Percentiles rank a stretch among this genome's conserved stretches.
phyloP scores from a whole-genome alignment of 2,888 invertebrate genomes.

The Drosophila prostipennis region DNA sequence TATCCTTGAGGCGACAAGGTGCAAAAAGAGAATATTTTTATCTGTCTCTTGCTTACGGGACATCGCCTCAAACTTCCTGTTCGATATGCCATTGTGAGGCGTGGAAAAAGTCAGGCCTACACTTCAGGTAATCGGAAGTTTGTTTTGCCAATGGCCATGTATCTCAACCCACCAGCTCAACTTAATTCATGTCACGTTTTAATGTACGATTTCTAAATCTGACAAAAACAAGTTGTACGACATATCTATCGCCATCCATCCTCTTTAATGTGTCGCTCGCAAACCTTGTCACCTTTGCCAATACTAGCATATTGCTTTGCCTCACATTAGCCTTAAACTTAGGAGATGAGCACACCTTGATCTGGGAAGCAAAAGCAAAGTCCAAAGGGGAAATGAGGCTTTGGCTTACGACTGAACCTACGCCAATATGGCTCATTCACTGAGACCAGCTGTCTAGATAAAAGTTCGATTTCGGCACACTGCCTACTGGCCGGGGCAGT shows the following conservation, averaged over 20 bases:
- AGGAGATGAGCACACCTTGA: conserved; percentile 9
- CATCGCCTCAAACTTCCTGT: conserved; percentile 66
- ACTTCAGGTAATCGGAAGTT: neutral
- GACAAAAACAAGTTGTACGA: conserved; percentile 8
- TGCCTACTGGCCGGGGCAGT: conserved; percentile 6
- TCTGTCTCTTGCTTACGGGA: conserved; percentile 37
- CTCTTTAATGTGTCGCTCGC: conserved; percentile 8
- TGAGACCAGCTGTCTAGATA: conserved; percentile 55
- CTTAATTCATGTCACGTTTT: conserved; percentile 33
- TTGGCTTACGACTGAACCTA: conserved; percentile 60
- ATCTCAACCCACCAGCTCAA: conserved; percentile 1
- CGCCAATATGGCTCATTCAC: conserved; percentile 56
- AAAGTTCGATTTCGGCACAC: conserved; percentile 2
- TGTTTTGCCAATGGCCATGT: neutral
- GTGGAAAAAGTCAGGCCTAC: conserved; percentile 7
- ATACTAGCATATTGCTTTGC: conserved; percentile 40
- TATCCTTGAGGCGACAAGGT: conserved; percentile 78
- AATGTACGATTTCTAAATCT: conserved; percentile 8
- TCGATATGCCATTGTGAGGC: conserved; percentile 45
- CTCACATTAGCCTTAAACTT: neutral
- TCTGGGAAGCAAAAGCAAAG: conserved; percentile 8
- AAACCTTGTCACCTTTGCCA: conserved; percentile 30
- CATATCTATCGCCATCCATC: neutral
- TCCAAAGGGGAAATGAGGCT: conserved; percentile 25
- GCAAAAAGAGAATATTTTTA: conserved; percentile 59